phyloP scores from a whole-genome alignment of 1,140 invertebrate species.

The Coptotermes formosanus region DNA sequence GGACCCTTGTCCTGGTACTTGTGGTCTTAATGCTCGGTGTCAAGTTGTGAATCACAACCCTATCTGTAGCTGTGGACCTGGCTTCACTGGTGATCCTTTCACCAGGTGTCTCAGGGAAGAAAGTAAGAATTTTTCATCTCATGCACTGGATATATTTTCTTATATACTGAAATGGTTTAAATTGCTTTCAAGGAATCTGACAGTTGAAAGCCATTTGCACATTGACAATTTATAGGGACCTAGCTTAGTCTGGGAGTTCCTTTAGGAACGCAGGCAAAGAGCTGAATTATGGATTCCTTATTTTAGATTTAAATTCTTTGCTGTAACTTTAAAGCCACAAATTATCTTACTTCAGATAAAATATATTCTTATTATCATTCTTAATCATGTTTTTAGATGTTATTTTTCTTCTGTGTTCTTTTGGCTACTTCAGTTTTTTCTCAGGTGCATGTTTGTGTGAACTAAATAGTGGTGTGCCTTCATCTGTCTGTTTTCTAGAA shows the following conservation, averaged over 20 bases:
- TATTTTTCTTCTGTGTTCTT: no score
- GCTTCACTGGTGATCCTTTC: slow-evolving; percentile 47
- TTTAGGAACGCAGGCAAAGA: no score
- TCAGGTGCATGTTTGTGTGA: background rate
- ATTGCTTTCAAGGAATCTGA: background rate
- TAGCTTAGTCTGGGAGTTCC: no score
- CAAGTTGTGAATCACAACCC: slow-evolving; percentile 45
- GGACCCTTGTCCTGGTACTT: slow-evolving; percentile 42
- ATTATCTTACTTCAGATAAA: no score
- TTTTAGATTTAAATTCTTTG: background rate
- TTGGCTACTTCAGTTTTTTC: background rate
- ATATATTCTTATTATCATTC: background rate
- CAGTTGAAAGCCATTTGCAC: background rate
- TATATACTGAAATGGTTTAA: background rate
- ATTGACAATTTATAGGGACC: no score
- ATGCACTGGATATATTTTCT: slow-evolving; percentile 39
- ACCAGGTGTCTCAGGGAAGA: slow-evolving; percentile 39
- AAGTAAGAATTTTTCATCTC: slow-evolving; percentile 29
- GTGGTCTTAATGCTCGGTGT: slow-evolving; percentile 39
- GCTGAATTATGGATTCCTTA: background rate
- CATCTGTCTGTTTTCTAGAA: slow-evolving; percentile 32
- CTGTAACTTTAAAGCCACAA: background rate
- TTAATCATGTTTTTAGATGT: background rate
- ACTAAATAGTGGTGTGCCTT: slow-evolving; percentile 9
- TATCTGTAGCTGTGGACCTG: slow-evolving; percentile 43